phyloP scores from a whole-genome alignment of 2,113 vertebrate species.

The Ibidorhyncha struthersii region DNA sequence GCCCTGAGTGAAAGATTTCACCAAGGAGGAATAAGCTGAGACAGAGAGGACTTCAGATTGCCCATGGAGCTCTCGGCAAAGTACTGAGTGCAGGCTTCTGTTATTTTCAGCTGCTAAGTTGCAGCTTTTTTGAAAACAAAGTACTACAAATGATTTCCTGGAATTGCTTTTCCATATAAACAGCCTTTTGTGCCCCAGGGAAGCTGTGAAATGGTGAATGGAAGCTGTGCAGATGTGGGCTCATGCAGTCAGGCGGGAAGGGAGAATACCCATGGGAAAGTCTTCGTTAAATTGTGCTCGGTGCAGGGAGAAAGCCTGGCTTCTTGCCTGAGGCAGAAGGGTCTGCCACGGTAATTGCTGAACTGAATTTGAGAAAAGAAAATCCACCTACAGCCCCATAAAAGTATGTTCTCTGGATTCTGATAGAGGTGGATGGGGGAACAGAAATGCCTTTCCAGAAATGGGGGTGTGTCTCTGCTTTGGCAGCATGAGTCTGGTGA shows the following conservation, averaged over 20 bases:
- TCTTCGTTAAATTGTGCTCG: neutral
- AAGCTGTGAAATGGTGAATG: neutral
- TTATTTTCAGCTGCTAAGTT: slow-evolving; percentile 6
- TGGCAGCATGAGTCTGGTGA: neutral
- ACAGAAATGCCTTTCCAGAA: neutral
- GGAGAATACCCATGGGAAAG: neutral
- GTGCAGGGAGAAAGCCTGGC: neutral
- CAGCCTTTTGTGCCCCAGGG: slow-evolving; percentile 1
- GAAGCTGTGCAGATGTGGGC: neutral
- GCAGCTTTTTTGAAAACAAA: slow-evolving; percentile 20
- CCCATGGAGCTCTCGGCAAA: neutral
- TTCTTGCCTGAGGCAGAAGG: neutral
- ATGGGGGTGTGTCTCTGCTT: neutral
- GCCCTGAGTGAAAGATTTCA: neutral
- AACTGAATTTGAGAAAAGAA: neutral
- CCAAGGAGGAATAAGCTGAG: neutral
- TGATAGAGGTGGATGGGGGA: neutral
- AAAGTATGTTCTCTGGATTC: neutral
- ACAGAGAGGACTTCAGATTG: neutral
- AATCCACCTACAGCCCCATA: neutral
- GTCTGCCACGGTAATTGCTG: neutral
- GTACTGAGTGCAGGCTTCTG: neutral
- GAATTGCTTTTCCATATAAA: neutral
- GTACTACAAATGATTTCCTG: neutral
- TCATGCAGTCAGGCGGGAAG: neutral